Percentiles rank a stretch among this genome's conserved stretches.
phyloP scores from a whole-genome alignment of 2,113 vertebrate genomes.

The Megaceryle torquata region DNA sequence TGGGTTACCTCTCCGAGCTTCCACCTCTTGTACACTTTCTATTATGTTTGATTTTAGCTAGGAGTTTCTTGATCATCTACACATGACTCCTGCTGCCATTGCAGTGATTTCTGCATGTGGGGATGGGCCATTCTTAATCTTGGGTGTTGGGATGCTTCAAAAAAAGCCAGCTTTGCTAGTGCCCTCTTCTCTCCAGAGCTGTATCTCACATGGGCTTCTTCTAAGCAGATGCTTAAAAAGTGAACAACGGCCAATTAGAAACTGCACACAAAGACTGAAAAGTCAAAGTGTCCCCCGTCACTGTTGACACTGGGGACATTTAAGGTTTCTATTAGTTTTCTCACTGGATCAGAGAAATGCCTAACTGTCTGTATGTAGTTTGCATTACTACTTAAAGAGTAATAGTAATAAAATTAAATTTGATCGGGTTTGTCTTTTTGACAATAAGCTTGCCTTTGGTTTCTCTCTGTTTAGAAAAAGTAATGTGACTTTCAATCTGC shows the following conservation, averaged over 20 bases:
- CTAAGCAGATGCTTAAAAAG: background rate
- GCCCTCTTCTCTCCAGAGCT: background rate
- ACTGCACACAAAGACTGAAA: too few relatives aligned
- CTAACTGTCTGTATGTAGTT: background rate
- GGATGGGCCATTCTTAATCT: background rate
- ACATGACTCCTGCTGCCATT: background rate
- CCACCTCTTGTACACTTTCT: background rate
- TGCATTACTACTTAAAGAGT: background rate
- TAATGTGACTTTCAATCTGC: background rate
- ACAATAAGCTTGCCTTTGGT: background rate
- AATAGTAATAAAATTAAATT: background rate
- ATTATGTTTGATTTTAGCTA: background rate
- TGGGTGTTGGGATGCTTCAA: background rate
- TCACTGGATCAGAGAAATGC: background rate
- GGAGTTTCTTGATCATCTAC: background rate
- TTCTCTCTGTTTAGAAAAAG: background rate
- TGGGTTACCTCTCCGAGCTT: background rate
- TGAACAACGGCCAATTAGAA: background rate
- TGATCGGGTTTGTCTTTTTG: background rate
- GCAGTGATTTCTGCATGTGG: background rate
- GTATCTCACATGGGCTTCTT: background rate
- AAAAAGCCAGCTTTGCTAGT: background rate
- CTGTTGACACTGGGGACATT: background rate
- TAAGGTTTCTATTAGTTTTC: background rate
- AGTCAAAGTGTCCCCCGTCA: background rate